phyloP scores from a whole-genome alignment of 2,888 invertebrate species.

The Portevinia maculata region DNA sequence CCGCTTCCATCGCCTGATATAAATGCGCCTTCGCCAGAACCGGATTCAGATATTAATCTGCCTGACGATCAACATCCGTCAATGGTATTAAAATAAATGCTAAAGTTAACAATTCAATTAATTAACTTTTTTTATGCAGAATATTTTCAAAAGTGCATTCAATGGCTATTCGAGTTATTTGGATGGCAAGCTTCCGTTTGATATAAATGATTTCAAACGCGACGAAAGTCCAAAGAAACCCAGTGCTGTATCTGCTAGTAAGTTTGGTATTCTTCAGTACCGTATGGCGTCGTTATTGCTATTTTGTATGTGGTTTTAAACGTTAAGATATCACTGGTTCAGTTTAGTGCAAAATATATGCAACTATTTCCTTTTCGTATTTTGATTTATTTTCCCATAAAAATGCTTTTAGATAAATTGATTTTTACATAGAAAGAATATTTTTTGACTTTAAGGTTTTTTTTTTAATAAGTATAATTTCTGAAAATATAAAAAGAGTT shows the following conservation, averaged over 20 bases:
- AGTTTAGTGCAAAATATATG: no score
- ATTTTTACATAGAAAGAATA: no score
- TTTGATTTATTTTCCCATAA: no score
- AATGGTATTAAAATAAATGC: constrained; percentile 74
- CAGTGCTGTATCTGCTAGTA: constrained; percentile 47
- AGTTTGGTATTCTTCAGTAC: constrained; percentile 13
- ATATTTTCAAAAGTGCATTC: constrained; percentile 79
- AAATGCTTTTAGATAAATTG: no score
- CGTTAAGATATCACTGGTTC: no score
- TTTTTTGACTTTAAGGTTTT: no score
- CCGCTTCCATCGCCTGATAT: constrained; percentile 86
- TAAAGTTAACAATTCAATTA: neutral
- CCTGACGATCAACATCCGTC: constrained; percentile 84
- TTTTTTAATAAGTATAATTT: no score
- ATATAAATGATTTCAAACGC: constrained; percentile 83
- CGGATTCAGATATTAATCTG: constrained; percentile 91
- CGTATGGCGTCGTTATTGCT: no score
- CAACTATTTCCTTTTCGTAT: no score
- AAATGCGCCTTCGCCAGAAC: constrained; percentile 90
- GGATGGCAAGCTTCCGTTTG: constrained; percentile 86
- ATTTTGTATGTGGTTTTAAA: no score
- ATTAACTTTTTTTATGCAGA: constrained; percentile 75
- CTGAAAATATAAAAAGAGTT: no score
- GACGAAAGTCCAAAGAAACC: constrained; percentile 76
- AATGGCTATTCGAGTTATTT: constrained; percentile 87